These are phyloP conservation scores for Hystrix brachyura DNA, from an alignment of 2,113 vertebrate species.

Conservation along the genomic window DNA sequence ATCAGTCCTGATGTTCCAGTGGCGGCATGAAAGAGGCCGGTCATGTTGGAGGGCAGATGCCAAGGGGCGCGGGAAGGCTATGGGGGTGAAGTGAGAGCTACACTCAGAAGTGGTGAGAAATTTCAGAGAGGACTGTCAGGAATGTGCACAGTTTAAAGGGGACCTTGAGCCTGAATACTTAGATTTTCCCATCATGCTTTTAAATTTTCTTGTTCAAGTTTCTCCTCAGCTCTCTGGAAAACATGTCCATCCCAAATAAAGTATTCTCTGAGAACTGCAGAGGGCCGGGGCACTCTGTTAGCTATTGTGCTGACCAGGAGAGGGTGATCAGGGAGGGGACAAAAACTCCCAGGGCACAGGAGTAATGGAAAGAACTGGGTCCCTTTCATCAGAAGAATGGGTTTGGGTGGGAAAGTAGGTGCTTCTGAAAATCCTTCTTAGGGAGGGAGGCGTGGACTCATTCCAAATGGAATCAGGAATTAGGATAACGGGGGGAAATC, in stretches of 20 bases:
- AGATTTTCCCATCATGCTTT: neutral
- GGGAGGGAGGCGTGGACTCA: neutral
- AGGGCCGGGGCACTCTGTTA: neutral
- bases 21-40: neutral
- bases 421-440: conserved; percentile 39
- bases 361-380: neutral
- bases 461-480: conserved; percentile 25
- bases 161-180: neutral
- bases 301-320: neutral
- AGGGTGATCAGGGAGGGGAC: neutral
- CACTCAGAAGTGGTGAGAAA: neutral
- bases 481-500: neutral
- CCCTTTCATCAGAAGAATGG: neutral
- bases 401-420: neutral
- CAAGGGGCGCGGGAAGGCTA: neutral
- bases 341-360: neutral
- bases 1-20: neutral
- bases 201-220: neutral
- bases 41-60: neutral
- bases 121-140: neutral
- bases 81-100: neutral
- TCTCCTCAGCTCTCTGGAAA: neutral
- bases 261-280: neutral
- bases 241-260: neutral
- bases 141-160: neutral